Percentiles rank a stretch among this genome's conserved stretches.
phyloP scores from a whole-genome alignment of 2,888 invertebrate genomes.

The Microdon myrmicae region DNA sequence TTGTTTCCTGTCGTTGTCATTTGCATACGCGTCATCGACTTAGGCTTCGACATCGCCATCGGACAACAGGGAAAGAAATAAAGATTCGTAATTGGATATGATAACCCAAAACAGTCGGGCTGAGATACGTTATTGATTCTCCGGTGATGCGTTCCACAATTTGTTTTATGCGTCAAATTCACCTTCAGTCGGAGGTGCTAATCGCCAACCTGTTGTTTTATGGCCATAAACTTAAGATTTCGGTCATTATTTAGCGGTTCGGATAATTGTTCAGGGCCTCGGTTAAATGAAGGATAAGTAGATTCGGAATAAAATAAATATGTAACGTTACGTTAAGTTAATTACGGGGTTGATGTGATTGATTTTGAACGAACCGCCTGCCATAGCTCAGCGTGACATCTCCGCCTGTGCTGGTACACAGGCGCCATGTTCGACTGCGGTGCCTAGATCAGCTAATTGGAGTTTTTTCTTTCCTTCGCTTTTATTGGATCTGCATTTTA shows the following conservation, averaged over 20 bases:
- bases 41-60: too few relatives aligned
- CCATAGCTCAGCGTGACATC: too few relatives aligned
- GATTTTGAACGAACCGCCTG: constrained; percentile 27
- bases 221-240: background rate
- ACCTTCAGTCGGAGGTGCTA: constrained; percentile 12
- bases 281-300: background rate
- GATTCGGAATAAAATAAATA: background rate
- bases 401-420: too few relatives aligned
- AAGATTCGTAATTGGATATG: constrained; percentile 22
- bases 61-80: constrained; percentile 19
- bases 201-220: constrained; percentile 24
- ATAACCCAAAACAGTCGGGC: constrained; percentile 1
- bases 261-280: background rate
- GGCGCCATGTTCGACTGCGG: too few relatives aligned
- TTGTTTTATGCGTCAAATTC: constrained; percentile 16
- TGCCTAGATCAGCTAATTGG: too few relatives aligned
- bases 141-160: constrained; percentile 6
- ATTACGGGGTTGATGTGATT: constrained; percentile 23
- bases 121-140: constrained; percentile 1
- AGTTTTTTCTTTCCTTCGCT: too few relatives aligned
- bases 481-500: too few relatives aligned
- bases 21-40: too few relatives aligned
- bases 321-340: constrained; percentile 9
- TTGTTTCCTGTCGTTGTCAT: background rate
- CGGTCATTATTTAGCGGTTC: constrained; percentile 6